Evolutionary conservation across 2,797 vertebrate genomes (phyloP), one percentile per base, ranked within the genome.

Genomic region (Pangasius djambal): DNA sequence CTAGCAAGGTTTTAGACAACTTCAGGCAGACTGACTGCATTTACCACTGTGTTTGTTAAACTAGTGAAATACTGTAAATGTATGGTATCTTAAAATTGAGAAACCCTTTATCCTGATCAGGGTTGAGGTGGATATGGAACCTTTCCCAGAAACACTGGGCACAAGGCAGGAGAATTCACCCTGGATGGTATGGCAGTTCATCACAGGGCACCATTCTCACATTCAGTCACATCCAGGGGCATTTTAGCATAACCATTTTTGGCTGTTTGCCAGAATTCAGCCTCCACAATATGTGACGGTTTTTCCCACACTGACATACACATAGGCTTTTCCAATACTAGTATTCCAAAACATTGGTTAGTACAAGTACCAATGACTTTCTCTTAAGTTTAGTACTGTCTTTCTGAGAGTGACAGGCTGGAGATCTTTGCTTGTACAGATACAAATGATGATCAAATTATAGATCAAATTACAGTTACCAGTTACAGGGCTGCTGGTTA

Each of bases 401-500:
- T 57, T 81, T 59, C 31, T 25, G 31, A 83, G 22, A 44, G 25
- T 48, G 59, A 63, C 44, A 67, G 12, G 44, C 48, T 22, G 3
- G n/a, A 70, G n/a, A 3, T 69, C 20, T 85, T 85, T 67, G 61
- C 16, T 34, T 20, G 15, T 84, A 20, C 40, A 48, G 40, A 83
- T 65, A 12, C 82, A 65, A 40, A 84, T 69, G 63, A 22, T 69
- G 61, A 84, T 69, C n/a, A 34, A 22, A 84, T 52, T 57, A 25
- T 25, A 69, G 72, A 67, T 67, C n/a, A 31, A 22, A 84, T 55
- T 57, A 37, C 31, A 69, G 72, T 87, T 78, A 83, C 82, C 70
- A 86, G 77, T 57, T 82, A 44, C 65, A 55, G 55, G 77, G 83
- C 75, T 83, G 82, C 88, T 88, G 89, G 86, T 90, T 87, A 91